phyloP scores from a whole-genome alignment of 2,113 vertebrate genomes.

The Sapayoa aenigma region DNA sequence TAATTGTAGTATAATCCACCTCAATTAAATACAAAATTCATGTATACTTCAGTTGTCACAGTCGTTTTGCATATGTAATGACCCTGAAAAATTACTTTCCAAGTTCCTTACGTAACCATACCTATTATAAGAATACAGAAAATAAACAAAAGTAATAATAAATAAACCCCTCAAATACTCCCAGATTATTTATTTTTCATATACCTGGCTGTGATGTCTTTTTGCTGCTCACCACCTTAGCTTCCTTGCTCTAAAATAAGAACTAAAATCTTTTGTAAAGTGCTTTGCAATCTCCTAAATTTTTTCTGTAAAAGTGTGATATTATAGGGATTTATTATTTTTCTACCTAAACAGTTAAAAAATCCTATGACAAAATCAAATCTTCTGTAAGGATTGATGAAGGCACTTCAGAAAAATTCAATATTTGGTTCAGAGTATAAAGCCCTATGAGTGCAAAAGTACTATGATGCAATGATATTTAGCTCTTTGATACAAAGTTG shows the following conservation, averaged over 20 bases:
- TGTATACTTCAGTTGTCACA: not conserved
- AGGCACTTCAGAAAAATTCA: not conserved
- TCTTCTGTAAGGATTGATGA: not conserved
- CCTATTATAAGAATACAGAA: not conserved
- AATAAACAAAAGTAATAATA: not conserved
- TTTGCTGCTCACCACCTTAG: not conserved
- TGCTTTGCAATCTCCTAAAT: not conserved
- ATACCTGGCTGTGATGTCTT: not conserved
- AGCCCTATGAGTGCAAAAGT: not conserved
- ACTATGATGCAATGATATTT: not conserved
- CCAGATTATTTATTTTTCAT: not conserved
- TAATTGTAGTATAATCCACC: not conserved
- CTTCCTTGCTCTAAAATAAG: not conserved
- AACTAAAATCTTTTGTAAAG: not conserved
- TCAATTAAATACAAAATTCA: not conserved
- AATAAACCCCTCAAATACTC: no score
- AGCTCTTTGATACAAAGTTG: not conserved
- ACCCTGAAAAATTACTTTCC: not conserved
- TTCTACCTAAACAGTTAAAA: not conserved
- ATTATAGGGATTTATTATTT: fast-evolving
- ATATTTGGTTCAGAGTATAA: not conserved
- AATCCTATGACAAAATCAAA: not conserved
- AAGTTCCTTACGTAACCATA: not conserved
- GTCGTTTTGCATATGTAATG: not conserved
- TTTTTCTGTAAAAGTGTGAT: not conserved